Conservation (phyloP, 2,797 vertebrate genomes). For the Falco naumanni region DNA sequence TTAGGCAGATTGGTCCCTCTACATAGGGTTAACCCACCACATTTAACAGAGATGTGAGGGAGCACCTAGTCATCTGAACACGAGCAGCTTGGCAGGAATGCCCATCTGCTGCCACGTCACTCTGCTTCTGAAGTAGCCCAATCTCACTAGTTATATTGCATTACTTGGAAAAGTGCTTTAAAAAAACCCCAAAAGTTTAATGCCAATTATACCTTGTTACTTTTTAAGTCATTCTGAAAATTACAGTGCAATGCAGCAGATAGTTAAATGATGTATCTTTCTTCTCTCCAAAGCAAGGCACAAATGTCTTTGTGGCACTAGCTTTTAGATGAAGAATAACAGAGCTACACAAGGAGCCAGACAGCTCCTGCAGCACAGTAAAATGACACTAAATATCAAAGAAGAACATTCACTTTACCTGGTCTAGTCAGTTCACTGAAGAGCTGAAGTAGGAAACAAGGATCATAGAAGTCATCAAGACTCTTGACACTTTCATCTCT, state of each 20-base stretch:
- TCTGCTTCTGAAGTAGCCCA: neutral
- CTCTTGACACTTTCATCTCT: constrained; percentile 67
- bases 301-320: neutral
- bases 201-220: neutral
- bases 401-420: constrained; percentile 77
- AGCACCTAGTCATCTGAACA: neutral
- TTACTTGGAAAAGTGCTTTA: neutral
- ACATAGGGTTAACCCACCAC: neutral
- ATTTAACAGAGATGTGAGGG: neutral
- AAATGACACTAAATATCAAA: neutral
- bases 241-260: neutral
- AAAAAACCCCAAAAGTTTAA: rapidly evolving
- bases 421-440: constrained; percentile 89
- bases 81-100: neutral
- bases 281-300: neutral
- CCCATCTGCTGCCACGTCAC: neutral
- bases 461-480: constrained; percentile 85
- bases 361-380: neutral
- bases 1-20: neutral
- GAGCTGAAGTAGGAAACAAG: constrained; percentile 91
- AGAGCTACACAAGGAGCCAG: neutral
- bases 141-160: neutral
- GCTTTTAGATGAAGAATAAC: neutral
- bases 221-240: neutral
- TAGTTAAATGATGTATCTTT: neutral